Evolutionary conservation across 1,140 invertebrate species (phyloP).

Genomic region (Rhopalosiphum padi): DNA sequence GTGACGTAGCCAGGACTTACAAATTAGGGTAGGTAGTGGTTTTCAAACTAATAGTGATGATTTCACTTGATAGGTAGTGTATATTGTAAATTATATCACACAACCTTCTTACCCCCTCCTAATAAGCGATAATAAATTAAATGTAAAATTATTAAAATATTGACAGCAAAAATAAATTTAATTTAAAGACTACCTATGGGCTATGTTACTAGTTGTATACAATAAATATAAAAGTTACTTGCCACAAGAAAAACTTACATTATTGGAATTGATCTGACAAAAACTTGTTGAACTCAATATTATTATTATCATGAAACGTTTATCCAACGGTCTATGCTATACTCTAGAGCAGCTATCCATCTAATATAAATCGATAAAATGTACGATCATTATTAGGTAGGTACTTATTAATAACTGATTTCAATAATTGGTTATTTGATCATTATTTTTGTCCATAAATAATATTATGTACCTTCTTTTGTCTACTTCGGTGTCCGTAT

Average conservation of each 20-base stretch:
- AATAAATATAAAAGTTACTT: neutral
- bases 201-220: neutral
- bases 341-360: constrained; percentile 92
- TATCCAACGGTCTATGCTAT: constrained; percentile 95
- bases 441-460: neutral
- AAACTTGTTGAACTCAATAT: neutral
- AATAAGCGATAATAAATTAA: neutral
- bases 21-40: no score
- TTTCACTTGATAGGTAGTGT: no score
- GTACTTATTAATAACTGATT: no score
- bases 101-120: no score
- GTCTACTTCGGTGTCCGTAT: constrained; percentile 92
- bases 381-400: neutral
- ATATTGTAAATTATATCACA: no score
- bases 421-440: neutral
- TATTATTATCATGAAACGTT: constrained; percentile 80
- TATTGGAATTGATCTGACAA: neutral
- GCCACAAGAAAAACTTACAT: neutral
- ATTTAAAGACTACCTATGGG: neutral
- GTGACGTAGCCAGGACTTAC: no score
- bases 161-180: neutral
- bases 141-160: neutral
- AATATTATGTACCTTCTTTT: constrained; percentile 83
- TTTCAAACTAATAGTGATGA: no score
- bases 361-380: constrained; percentile 68